Evolutionary conservation across 1,140 invertebrate species (phyloP), one percentile per base, ranked within the genome.

Genomic region (Drosophila sp.): DNA sequence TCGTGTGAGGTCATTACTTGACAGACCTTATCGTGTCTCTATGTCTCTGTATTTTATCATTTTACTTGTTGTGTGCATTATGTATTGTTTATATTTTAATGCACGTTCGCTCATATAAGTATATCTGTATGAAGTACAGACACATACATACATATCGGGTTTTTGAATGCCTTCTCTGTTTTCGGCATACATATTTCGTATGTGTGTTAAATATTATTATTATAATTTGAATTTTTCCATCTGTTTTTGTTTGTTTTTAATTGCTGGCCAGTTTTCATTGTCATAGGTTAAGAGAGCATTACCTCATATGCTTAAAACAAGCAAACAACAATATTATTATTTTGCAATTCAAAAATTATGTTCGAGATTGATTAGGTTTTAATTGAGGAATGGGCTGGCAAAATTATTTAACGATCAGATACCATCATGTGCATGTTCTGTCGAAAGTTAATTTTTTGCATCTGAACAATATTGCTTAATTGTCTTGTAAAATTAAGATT

Each of bases 121-220:
- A 38, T 38, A 38, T 10, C 1, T 38, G 11, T 38, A 38, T 66
- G 69, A 57, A 57, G 72, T 72, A 72, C 56, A 33, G 40, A 71
- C 35, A 57, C 58, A 66, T 4, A 65, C 63, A 60, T 50, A 65
- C 66, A 40, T 40, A 8, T 44, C 29, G 56, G 64, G 70, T 60
- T 71, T 78, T 72, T 40, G 17, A 60, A 29, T 38, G 75, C 63
- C 44, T 55, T 58, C 74, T 62, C 62, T 78, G 65, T 27, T 63
- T 75, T 75, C 57, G 73, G 60, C 35, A 47, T n/a, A 3, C 2
- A 10, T 11, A 38, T 38, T 63, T 55, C 47, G 54, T 66, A 66
- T 60, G 68, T 73, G 66, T 50, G 58, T 57, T 65, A 77, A 85
- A 76, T 66, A 73, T 85, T 81, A 82, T 82, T 85, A 82, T 82